A percentile compares a stretch with the other conserved stretches of the same genome.
These are phyloP conservation scores for Oncorhynchus keta DNA, from an alignment of 2,113 vertebrate species.

Conservation along the genomic window DNA sequence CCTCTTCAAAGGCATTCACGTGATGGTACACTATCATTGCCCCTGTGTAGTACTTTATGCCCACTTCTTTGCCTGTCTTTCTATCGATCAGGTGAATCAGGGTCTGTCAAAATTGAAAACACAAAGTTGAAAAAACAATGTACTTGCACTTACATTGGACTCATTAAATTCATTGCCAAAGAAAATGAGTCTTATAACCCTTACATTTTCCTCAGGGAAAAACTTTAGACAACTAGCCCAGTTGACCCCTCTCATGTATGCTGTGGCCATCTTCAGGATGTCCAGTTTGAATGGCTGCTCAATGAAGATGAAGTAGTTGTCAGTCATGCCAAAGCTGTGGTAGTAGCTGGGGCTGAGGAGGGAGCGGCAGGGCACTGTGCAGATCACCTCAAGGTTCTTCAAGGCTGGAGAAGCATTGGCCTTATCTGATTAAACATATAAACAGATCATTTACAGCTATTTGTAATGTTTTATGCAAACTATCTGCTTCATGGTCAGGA, in stretches of 20 bases:
- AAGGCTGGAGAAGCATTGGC: constrained; percentile 60
- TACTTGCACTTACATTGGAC: neutral
- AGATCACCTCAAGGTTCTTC: constrained; percentile 81
- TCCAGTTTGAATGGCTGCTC: constrained; percentile 92
- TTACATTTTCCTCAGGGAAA: constrained; percentile 85
- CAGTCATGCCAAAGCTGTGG: constrained; percentile 92
- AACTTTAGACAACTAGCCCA: constrained; percentile 90
- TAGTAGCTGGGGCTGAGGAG: constrained; percentile 90
- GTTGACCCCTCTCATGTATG: constrained; percentile 85
- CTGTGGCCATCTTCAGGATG: constrained; percentile 89
- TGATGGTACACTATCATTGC: constrained; percentile 88
- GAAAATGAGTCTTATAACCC: neutral
- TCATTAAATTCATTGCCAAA: too few species aligned
- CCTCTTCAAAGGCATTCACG: constrained; percentile 88
- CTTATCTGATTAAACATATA: constrained; percentile 40
- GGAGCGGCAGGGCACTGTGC: constrained; percentile 80
- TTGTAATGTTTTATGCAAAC: too few species aligned
- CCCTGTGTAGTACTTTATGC: constrained; percentile 78
- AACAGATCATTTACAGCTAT: neutral
- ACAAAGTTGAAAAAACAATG: constrained; percentile 11
- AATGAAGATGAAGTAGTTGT: constrained; percentile 88
- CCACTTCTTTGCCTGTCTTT: constrained; percentile 78
- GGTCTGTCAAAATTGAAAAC: constrained; percentile 70
- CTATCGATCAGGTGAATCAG: constrained; percentile 89
- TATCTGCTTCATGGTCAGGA: neutral